These are phyloP conservation scores for Heliconius erato DNA, from an alignment of 2,888 invertebrate genomes.

Conservation along the genomic window DNA sequence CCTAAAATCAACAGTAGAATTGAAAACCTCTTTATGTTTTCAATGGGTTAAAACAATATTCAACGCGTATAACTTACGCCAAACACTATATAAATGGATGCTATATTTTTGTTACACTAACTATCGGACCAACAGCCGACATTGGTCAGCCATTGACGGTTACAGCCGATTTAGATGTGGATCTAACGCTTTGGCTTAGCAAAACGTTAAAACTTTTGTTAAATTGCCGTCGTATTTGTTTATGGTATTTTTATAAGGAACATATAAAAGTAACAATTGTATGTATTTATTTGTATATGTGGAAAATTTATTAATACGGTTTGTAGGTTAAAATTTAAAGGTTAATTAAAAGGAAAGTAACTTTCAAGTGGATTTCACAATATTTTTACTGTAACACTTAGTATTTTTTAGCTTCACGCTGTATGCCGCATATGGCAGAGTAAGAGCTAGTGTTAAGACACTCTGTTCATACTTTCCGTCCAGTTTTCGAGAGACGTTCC, in stretches of 20 bases:
- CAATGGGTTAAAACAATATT: background rate
- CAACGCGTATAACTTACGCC: constrained; percentile 51
- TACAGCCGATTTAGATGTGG: constrained; percentile 61
- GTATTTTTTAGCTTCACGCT: too few relatives aligned
- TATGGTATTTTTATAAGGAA: constrained; percentile 18
- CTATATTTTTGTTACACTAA: constrained; percentile 70
- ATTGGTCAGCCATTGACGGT: constrained; percentile 59
- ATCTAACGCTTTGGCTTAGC: constrained; percentile 59
- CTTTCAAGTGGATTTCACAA: background rate
- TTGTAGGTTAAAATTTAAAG: background rate
- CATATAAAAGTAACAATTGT: background rate
- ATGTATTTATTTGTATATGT: background rate
- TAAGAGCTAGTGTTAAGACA: too few relatives aligned
- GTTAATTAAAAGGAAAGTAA: background rate
- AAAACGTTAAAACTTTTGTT: constrained; percentile 54
- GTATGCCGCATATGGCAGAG: accelerated
- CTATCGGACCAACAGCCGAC: constrained; percentile 64
- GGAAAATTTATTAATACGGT: background rate
- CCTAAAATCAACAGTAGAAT: too few relatives aligned
- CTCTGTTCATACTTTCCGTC: too few relatives aligned
- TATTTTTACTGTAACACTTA: background rate
- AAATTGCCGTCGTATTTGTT: constrained; percentile 59
- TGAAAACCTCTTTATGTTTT: too few relatives aligned
- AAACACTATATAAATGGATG: constrained; percentile 63
- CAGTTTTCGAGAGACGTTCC: too few relatives aligned